phyloP scores from a whole-genome alignment of 2,888 invertebrate genomes.

The Eupithecia tripunctaria region DNA sequence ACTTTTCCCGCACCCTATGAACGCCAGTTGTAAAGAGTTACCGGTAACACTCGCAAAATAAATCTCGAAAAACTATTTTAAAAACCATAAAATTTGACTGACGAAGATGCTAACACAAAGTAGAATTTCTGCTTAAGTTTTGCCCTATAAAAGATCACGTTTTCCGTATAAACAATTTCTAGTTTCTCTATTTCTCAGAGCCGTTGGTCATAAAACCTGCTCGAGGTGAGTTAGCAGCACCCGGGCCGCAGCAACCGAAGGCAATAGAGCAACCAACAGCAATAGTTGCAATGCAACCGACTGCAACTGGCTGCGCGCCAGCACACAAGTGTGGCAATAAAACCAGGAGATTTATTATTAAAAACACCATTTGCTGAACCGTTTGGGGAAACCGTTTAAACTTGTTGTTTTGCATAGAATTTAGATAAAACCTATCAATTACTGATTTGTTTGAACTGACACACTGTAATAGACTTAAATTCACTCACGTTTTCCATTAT shows the following conservation, averaged over 20 bases:
- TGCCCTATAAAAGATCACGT: background rate
- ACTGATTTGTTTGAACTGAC: background rate
- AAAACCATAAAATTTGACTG: background rate
- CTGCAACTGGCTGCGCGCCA: conserved; percentile 29
- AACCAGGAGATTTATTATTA: conserved; percentile 26
- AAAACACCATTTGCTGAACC: background rate
- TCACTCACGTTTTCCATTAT: background rate
- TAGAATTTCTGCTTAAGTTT: background rate
- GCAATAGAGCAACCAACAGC: conserved; percentile 12
- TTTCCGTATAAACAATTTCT: background rate
- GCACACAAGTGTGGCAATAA: conserved; percentile 29
- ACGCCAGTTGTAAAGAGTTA: background rate
- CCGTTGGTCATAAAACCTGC: conserved; percentile 7
- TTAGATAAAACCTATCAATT: background rate
- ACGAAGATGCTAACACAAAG: background rate
- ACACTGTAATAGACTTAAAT: background rate
- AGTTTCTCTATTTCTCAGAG: background rate
- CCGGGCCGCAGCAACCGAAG: background rate
- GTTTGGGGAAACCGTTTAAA: background rate
- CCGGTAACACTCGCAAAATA: background rate
- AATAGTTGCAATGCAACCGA: conserved; percentile 2
- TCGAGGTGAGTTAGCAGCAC: conserved; percentile 10
- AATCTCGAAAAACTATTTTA: background rate
- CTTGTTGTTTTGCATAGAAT: background rate
- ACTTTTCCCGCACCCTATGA: background rate